These are phyloP conservation scores for Punctoribates punctum DNA, from an alignment of 2,888 invertebrate genomes.

Conservation along the genomic window DNA sequence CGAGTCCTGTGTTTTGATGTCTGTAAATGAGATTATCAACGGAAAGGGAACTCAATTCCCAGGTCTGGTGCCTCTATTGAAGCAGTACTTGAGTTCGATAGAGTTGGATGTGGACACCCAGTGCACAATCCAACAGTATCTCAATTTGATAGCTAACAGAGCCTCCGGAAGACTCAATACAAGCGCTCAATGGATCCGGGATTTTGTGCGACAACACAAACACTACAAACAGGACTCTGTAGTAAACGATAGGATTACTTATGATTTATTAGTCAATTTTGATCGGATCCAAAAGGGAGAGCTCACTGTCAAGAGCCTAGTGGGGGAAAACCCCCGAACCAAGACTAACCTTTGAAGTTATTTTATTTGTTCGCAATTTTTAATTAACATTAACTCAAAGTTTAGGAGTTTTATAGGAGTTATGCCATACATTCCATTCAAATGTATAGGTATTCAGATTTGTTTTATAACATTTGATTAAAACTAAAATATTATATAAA, in stretches of 20 bases:
- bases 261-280: constrained; percentile 66
- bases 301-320: not conserved
- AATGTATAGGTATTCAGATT: too few species aligned
- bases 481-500: too few species aligned
- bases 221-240: constrained; percentile 87
- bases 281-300: constrained; percentile 45
- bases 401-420: too few species aligned
- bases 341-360: constrained; percentile 14
- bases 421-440: too few species aligned
- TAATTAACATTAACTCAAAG: too few species aligned
- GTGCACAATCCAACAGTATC: constrained; percentile 93
- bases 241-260: constrained; percentile 79
- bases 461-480: too few species aligned
- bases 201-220: constrained; percentile 80
- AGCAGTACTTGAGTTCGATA: constrained; percentile 87
- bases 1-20: constrained; percentile 60
- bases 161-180: constrained; percentile 67
- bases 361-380: not conserved
- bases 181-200: constrained; percentile 89
- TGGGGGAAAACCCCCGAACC: constrained; percentile 27
- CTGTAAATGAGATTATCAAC: constrained; percentile 94
- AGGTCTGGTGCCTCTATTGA: constrained; percentile 87
- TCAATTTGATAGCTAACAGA: constrained; percentile 72
- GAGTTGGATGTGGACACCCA: constrained; percentile 98
- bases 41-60: constrained; percentile 89